phyloP scores from a whole-genome alignment of 2,113 vertebrate genomes.

The Sclerurus mexicanus region DNA sequence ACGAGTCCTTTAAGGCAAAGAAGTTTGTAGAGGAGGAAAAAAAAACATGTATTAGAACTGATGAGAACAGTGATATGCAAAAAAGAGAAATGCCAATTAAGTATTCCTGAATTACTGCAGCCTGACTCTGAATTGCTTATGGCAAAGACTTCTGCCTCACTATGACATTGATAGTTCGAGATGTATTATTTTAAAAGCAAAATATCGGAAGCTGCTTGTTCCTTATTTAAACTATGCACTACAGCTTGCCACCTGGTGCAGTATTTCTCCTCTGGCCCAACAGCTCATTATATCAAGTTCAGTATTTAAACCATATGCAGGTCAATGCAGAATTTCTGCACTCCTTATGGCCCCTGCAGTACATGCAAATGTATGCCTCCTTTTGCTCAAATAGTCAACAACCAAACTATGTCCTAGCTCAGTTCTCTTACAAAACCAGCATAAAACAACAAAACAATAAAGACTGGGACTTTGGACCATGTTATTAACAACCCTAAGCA shows the following conservation, averaged over 20 bases:
- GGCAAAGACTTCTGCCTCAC: not conserved
- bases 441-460: not conserved
- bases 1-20: conserved; percentile 2
- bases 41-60: not conserved
- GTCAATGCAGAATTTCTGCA: not conserved
- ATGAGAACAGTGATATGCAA: conserved; percentile 44
- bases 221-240: not conserved
- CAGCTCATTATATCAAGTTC: not conserved
- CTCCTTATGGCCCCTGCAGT: not conserved
- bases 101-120: not conserved
- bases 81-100: not conserved
- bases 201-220: not conserved
- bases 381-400: not conserved
- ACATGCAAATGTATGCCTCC: not conserved
- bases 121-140: not conserved
- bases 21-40: not conserved
- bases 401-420: not conserved
- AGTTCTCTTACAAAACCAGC: not conserved
- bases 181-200: not conserved
- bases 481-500: not conserved
- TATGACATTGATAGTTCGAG: not conserved
- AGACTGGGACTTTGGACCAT: not conserved
- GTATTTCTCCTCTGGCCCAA: not conserved
- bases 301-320: not conserved
- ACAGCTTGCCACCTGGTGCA: not conserved